Evolutionary conservation across 2,113 vertebrate species (phyloP), one percentile per base, ranked within the genome.

Genomic region (Tauraco erythrolophus): DNA sequence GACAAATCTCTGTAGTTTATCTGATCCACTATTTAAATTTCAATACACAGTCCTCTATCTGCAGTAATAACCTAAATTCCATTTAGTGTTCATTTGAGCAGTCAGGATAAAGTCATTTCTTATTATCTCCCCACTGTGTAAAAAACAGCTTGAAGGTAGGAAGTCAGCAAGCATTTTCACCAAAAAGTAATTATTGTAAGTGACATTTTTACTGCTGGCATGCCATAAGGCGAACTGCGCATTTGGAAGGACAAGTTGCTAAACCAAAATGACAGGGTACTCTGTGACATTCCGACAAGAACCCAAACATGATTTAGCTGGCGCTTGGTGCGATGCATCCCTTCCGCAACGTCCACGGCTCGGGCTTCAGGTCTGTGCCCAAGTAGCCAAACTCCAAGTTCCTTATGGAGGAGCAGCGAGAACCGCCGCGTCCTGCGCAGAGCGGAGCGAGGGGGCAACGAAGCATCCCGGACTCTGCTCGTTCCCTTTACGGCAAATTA

Each of bases 11-110:
- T 70, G 83, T 51, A 84, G 94, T 95, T 97, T 97, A 97, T 98
- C 96, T 68, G 92, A 98, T 95, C 96, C 91, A 86, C 97, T 92
- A 96, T 97, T 98, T 95, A 97, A 97, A 98, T 98, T 97, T 98
- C 97, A 94, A 97, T 88, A 95, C 93, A 88, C 84, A 92, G 96
- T 74, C 95, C 95, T 98, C 96, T 87, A 97, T 98, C 97, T 94
- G 93, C 88, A 95, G 97, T 95, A 98, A 97, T 98, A 99, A 98
- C 98, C 98, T 97, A 98, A 98, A 98, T 98, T 98, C 98, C 98
- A 98, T 98, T 98, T 98, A 99, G 99, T 98, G 99, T 99, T 99
- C 99, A 99, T 99, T 99, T 99, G 99, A 99, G 99, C 99, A 99
- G 99, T 99, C 99, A 98, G 99, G 99, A 99, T 99, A 99, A 99